phyloP scores from a whole-genome alignment of 2,797 vertebrate species.

The Sitta carolinensis region DNA sequence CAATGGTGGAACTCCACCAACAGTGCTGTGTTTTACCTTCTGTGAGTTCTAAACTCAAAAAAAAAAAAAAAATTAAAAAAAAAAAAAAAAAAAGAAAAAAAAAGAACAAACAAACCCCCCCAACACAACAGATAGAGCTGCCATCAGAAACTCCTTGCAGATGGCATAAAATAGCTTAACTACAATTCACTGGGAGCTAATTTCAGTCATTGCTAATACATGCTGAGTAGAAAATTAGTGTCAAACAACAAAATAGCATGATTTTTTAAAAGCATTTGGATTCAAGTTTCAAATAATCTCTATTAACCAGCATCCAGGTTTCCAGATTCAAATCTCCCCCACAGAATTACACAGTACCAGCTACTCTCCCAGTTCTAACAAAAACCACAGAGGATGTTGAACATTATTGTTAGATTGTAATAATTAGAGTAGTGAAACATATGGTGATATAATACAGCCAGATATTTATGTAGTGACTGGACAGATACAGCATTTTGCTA shows the following conservation, averaged over 20 bases:
- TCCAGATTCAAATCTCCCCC: slow-evolving; percentile 17
- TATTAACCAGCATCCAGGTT: slow-evolving; percentile 66
- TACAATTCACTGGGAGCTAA: slow-evolving; percentile 78
- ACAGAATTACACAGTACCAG: background rate
- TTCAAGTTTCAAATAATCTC: slow-evolving; percentile 66
- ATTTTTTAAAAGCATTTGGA: slow-evolving; percentile 74
- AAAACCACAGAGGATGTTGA: background rate
- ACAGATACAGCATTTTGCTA: background rate
- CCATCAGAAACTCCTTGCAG: slow-evolving; percentile 59
- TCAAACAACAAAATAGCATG: slow-evolving; percentile 76
- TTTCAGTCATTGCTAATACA: slow-evolving; percentile 77
- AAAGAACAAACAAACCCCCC: background rate
- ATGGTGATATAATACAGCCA: background rate
- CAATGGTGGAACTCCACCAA: background rate
- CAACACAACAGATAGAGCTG: slow-evolving; percentile 31
- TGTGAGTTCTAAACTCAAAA: background rate
- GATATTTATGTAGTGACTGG: background rate
- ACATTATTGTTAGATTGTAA: background rate
- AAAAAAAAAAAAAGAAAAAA: background rate
- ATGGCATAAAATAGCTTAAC: slow-evolving; percentile 73
- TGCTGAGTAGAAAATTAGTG: slow-evolving; percentile 78
- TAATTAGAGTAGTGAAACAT: background rate
- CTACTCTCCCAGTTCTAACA: background rate
- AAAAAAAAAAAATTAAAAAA: background rate
- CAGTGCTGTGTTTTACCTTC: background rate